Base-by-base conservation (phyloP, 1,140 invertebrate species). In the Ridgeia piscesae region DNA sequence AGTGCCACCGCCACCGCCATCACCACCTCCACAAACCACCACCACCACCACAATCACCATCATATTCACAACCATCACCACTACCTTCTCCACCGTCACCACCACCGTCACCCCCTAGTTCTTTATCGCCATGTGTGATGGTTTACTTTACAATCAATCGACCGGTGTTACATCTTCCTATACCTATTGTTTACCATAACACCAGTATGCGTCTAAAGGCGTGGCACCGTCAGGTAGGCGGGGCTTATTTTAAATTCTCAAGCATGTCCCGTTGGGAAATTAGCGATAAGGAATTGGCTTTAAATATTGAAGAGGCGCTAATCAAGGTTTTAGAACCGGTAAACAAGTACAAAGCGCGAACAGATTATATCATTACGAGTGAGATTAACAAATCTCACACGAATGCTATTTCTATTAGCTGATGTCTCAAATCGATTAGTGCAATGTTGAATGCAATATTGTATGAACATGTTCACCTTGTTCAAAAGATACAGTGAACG, bases 341-440 rank as follows among this genome's bases (percentile, higher is more conserved):
- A 35, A 34, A 27, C 35, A 33, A 2, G n/a, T 33, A 35, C 33
- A 35, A 35, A 42, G 91, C 91, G 88, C 35, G 48, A 35, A 89
- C 35, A 88, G 42, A 48, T 89, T 92, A 35, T 93, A 35, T 88
- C 58, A 88, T 33, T 92, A 35, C 35, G n/a, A 48, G 48, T 93
- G 34, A 89, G 77, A 48, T 91, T 42, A 91, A 33, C 21, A 33
- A 35, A 33, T 34, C 34, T 21, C n/a, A 91, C 1, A 48, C n/a
- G n/a, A 35, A 92, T 1, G 27, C 8, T 77, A 77, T 77, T 77
- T 77, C 8, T 77, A 17, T 21, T 21, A 31, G 58, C 58, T 77
- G 58, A 77, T 6, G 17, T 77, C 58, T 21, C 58, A 21, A 17
- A 77, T 77, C 27, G 27, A 77, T 31, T 6, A 77, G 48, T 50